Percentiles rank a stretch among this genome's conserved stretches.
These are phyloP conservation scores for Megastigmus dorsalis DNA, from an alignment of 2,888 invertebrate species.

Conservation along the genomic window DNA sequence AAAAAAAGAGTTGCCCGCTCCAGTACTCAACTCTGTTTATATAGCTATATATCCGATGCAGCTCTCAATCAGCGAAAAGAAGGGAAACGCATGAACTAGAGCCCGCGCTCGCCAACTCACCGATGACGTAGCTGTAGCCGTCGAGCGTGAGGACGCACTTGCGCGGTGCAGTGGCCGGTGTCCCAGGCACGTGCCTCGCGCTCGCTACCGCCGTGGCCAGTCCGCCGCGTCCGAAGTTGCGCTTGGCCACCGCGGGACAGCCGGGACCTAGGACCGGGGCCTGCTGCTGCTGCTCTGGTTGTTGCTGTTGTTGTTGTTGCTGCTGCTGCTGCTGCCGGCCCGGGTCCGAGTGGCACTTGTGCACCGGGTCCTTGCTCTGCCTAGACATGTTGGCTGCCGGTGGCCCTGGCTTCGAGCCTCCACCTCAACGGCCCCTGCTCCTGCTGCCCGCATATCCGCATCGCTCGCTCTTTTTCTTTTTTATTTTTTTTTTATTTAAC, in stretches of 20 bases:
- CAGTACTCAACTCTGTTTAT: too few species aligned
- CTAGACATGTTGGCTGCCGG: conserved; percentile 64
- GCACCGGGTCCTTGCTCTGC: conserved; percentile 79
- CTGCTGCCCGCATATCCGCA: conserved; percentile 33
- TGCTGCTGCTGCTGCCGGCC: conserved; percentile 72
- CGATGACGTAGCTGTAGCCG: conserved; percentile 92
- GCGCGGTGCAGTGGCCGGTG: conserved; percentile 68
- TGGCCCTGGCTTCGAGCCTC: background rate
- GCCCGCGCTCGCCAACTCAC: conserved; percentile 81
- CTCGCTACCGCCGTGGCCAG: background rate
- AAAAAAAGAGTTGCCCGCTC: too few species aligned
- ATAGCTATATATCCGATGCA: too few species aligned
- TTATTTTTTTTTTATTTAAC: too few species aligned
- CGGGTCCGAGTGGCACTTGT: conserved; percentile 82
- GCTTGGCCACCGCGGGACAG: background rate
- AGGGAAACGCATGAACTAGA: too few species aligned
- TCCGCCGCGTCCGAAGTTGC: background rate
- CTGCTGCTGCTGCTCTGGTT: background rate
- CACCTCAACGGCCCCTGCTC: background rate
- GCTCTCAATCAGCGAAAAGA: too few species aligned
- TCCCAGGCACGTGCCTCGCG: conserved; percentile 17
- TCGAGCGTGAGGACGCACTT: conserved; percentile 90
- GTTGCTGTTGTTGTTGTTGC: conserved; percentile 1
- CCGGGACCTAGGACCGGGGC: conserved; percentile 57
- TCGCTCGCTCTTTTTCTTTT: background rate